These are phyloP conservation scores for Cinclus cinclus DNA, from an alignment of 2,113 vertebrate genomes.

Conservation along the genomic window DNA sequence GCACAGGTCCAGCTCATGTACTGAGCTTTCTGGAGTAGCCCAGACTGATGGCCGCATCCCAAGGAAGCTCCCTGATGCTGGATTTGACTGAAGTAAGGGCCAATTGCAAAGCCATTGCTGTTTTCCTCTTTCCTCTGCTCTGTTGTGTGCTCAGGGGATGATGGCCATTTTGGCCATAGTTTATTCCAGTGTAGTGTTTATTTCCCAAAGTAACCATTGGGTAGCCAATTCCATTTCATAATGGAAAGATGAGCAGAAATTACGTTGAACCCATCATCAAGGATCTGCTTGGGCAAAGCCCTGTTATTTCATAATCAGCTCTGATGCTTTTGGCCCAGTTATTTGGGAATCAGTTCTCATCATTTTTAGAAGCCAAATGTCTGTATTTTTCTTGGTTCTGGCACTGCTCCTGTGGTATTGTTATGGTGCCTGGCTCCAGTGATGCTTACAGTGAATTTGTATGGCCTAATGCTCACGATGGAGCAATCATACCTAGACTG, in stretches of 20 bases:
- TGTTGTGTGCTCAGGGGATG: background rate
- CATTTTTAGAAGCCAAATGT: background rate
- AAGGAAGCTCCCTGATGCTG: background rate
- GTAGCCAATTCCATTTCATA: background rate
- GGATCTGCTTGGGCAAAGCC: conserved; percentile 4
- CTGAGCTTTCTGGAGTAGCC: background rate
- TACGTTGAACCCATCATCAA: background rate
- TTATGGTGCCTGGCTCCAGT: background rate
- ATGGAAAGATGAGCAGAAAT: background rate
- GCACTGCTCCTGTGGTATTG: background rate
- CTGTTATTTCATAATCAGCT: conserved; percentile 26
- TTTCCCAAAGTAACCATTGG: background rate
- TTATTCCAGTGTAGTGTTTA: background rate
- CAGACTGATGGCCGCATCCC: background rate
- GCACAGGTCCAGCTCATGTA: background rate
- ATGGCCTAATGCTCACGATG: background rate
- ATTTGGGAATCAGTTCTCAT: background rate
- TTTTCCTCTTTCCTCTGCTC: background rate
- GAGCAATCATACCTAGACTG: background rate
- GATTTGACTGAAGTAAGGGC: background rate
- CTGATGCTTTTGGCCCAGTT: background rate
- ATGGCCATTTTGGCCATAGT: background rate
- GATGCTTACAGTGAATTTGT: background rate
- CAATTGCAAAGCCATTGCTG: background rate
- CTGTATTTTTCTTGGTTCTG: background rate